phyloP scores from a whole-genome alignment of 2,113 vertebrate species.

The Haliaeetus leucogaster region DNA sequence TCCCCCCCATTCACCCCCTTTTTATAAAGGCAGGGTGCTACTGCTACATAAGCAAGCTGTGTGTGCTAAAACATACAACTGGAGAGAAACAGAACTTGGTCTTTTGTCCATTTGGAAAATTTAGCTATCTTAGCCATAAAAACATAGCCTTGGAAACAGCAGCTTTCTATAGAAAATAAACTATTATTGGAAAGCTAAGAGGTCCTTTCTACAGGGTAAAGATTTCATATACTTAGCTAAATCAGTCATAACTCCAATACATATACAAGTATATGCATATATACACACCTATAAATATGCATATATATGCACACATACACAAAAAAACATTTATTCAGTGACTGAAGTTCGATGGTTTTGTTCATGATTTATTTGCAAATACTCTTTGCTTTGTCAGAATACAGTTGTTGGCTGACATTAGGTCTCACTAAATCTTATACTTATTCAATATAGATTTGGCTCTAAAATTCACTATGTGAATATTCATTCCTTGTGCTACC shows the following conservation, averaged over 20 bases:
- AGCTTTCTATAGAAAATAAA: not conserved
- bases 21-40: not conserved
- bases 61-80: not conserved
- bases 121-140: not conserved
- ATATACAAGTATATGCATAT: not conserved
- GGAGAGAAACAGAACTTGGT: not conserved
- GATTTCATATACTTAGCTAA: not conserved
- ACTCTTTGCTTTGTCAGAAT: not conserved
- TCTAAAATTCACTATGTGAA: not conserved
- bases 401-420: not conserved
- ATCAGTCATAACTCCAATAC: not conserved
- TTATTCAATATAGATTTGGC: not conserved
- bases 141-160: not conserved
- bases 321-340: not conserved
- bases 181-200: not conserved
- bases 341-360: not conserved
- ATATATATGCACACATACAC: not conserved
- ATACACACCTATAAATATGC: not conserved
- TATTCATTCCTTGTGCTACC: not conserved
- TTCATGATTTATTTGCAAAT: not conserved
- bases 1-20: not conserved
- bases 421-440: not conserved
- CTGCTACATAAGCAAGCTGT: not conserved
- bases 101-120: not conserved
- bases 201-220: not conserved